phyloP scores from a whole-genome alignment of 2,113 vertebrate species.

The Dissostichus mawsoni region DNA sequence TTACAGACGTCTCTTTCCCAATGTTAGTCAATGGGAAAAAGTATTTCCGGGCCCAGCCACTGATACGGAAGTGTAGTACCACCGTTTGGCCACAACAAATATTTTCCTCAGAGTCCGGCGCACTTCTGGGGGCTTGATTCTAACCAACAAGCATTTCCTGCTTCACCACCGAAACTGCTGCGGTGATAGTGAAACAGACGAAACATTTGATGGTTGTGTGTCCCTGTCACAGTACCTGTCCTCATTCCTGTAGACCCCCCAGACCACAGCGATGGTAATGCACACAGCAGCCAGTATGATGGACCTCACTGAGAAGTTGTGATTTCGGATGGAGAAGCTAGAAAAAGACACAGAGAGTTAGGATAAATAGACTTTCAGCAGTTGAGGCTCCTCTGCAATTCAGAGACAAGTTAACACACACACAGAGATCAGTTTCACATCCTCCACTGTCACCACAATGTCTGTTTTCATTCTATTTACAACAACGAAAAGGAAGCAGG shows the following conservation, averaged over 20 bases:
- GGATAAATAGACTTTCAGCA: constrained; percentile 12
- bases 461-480: too few species aligned
- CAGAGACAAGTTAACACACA: background rate
- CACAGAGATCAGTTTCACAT: background rate
- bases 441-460: too few species aligned
- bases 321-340: constrained; percentile 84
- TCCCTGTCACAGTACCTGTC: constrained; percentile 85
- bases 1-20: too few species aligned
- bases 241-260: constrained; percentile 95
- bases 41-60: too few species aligned
- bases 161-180: background rate
- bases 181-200: background rate
- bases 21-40: too few species aligned
- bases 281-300: constrained; percentile 88
- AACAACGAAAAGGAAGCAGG: too few species aligned
- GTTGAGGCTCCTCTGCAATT: background rate
- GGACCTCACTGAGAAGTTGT: constrained; percentile 87
- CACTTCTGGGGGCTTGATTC: background rate
- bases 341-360: constrained; percentile 41
- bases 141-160: background rate
- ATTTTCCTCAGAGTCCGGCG: too few species aligned
- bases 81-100: too few species aligned
- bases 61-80: too few species aligned
- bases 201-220: background rate
- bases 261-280: constrained; percentile 86